Evolutionary conservation across 1,140 invertebrate genomes (phyloP).

Genomic region (Drosophila sechellia): DNA sequence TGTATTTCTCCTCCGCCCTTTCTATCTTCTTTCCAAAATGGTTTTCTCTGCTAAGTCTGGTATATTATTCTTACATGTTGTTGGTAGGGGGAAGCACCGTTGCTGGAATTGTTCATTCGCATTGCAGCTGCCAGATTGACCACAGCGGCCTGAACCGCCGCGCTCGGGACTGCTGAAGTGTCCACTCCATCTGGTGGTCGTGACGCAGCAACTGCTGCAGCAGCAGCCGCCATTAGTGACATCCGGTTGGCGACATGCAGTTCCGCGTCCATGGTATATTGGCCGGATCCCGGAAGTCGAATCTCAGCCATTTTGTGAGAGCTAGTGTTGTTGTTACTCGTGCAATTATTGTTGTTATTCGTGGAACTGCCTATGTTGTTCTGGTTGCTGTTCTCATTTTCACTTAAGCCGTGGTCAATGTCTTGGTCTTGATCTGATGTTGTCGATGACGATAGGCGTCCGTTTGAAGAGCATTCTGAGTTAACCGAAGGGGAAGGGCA

Average conservation of each 20-base stretch:
- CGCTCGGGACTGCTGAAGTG: constrained; percentile 79
- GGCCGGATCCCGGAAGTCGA: constrained; percentile 86
- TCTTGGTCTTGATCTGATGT: constrained; percentile 87
- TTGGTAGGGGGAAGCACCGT: constrained; percentile 34
- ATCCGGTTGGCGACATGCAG: constrained; percentile 89
- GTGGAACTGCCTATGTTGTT: constrained; percentile 33
- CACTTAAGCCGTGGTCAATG: constrained; percentile 84
- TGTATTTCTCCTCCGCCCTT: no score
- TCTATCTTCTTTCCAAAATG: no score
- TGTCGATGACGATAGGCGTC: constrained; percentile 90
- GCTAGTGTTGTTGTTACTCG: constrained; percentile 57
- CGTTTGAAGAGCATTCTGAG: constrained; percentile 92
- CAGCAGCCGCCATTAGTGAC: constrained; percentile 90
- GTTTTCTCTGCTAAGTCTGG: no score
- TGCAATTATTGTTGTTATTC: constrained; percentile 50
- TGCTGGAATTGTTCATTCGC: constrained; percentile 87
- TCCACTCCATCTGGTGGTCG: constrained; percentile 85
- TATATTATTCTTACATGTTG: constrained; percentile 30
- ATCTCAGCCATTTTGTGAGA: constrained; percentile 66
- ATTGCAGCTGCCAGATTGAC: constrained; percentile 92
- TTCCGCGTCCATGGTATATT: constrained; percentile 88
- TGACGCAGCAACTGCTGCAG: constrained; percentile 87
- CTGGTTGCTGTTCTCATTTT: constrained; percentile 85
- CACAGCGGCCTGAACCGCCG: constrained; percentile 89
- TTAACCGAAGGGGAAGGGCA: constrained; percentile 92